Conservation (phyloP, 2,797 vertebrate species). For the Phrynocephalus vlangalii region DNA sequence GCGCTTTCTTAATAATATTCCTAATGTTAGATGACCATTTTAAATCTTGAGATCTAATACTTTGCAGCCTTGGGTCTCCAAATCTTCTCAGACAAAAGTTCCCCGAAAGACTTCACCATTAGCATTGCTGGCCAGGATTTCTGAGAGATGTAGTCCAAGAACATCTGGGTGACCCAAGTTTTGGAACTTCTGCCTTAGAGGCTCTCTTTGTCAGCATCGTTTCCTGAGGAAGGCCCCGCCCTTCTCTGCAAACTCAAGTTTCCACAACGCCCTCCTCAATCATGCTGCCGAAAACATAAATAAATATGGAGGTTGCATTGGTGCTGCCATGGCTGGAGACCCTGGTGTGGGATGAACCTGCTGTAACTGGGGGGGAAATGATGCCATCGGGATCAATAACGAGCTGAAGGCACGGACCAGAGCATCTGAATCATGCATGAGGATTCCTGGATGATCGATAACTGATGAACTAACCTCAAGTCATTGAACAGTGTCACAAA, state of each 20-base stretch:
- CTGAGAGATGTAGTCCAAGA: too few species aligned
- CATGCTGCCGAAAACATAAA: slow-evolving; percentile 67
- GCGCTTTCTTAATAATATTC: too few species aligned
- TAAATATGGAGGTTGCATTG: slow-evolving; percentile 73
- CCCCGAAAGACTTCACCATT: too few species aligned
- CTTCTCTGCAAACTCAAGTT: slow-evolving; percentile 68
- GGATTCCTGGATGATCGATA: slow-evolving; percentile 73
- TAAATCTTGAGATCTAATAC: too few species aligned
- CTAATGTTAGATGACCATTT: too few species aligned
- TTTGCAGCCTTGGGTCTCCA: too few species aligned
- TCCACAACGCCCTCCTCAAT: slow-evolving; percentile 76
- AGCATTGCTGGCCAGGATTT: too few species aligned
- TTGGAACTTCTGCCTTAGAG: slow-evolving; percentile 19
- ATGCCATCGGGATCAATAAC: slow-evolving; percentile 79
- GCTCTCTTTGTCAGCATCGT: slow-evolving; percentile 64
- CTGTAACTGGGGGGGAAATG: slow-evolving; percentile 81
- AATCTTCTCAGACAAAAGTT: too few species aligned
- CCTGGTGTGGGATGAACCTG: slow-evolving; percentile 76
- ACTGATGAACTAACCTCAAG: slow-evolving; percentile 64
- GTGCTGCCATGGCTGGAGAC: slow-evolving; percentile 49
- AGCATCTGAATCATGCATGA: slow-evolving; percentile 73
- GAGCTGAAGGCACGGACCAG: slow-evolving; percentile 72
- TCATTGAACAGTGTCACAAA: slow-evolving; percentile 73
- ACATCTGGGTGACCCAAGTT: too few species aligned
- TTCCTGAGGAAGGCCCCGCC: slow-evolving; percentile 62